Evolutionary conservation across 2,888 invertebrate species (phyloP), one percentile per base, ranked within the genome.

Genomic region (Leucozona laternaria): DNA sequence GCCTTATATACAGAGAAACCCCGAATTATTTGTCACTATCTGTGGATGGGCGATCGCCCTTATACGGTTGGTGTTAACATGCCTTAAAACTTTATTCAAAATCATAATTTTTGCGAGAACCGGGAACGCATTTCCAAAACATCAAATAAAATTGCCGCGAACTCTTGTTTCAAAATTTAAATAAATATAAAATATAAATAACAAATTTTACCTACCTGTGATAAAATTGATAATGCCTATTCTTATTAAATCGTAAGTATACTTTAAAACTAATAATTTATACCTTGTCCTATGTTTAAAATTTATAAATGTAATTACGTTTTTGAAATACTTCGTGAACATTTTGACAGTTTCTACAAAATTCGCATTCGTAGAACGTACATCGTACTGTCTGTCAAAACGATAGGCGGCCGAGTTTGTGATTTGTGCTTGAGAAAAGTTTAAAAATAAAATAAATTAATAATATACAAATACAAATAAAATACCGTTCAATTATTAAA

Each of bases 161-260:
- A 40, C 7, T 50, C 25, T 50, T 20, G n/a, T 22, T 48, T 15
- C 11, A 20, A 11, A 3, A 6, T 6, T n/a, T 15, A 45, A 45
- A 50, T 13, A 50, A 15, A 10, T 13, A 11, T 40, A 43, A 43
- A 48, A 20, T 20, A 13, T 50, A 1, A 13, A 6, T 13, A 22
- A 22, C 15, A 50, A 25, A 34, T 34, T 17, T 11, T 0, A 48
- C 15, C 10, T 1, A 22, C 5, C 6, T 50, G 48, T 50, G 50
- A 11, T 22, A 20, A 13, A n/a, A 25, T 37, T 22, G 5, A 64
- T 2, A 45, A 85, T 85, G 84, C 84, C 84, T 1, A 85, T 85
- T 45, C 28, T 80, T 0, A 28, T 85, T 4, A 85, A 80, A 80
- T 22, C 60, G 84, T 85, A 76, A 85, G 84, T 83, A 78, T 4